These are phyloP conservation scores for Gephyroberyx darwinii DNA, from an alignment of 2,797 vertebrate genomes.

Conservation along the genomic window DNA sequence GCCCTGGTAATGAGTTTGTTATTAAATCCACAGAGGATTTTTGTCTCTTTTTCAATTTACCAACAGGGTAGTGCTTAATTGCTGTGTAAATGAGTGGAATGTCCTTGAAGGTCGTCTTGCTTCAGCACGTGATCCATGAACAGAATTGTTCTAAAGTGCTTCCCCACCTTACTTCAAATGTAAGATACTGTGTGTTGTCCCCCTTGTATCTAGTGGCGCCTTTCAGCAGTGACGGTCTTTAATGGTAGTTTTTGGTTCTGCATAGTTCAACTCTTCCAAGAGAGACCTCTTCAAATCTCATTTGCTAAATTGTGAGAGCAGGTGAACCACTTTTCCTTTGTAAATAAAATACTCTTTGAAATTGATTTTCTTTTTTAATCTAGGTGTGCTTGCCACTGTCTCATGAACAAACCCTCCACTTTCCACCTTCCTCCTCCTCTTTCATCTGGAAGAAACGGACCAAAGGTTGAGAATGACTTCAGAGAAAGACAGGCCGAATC, in stretches of 20 bases:
- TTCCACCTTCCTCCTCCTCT: slow-evolving; percentile 45
- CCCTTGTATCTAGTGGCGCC: slow-evolving; percentile 30
- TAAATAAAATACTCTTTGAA: slow-evolving; percentile 42
- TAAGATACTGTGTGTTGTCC: slow-evolving; percentile 26
- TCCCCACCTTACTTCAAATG: slow-evolving; percentile 42
- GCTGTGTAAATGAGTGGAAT: slow-evolving; percentile 77
- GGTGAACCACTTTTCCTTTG: slow-evolving; percentile 11
- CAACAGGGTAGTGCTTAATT: slow-evolving; percentile 82
- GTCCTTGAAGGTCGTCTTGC: slow-evolving; percentile 81
- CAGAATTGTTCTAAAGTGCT: slow-evolving; percentile 45
- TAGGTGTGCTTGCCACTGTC: slow-evolving; percentile 18
- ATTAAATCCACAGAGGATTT: slow-evolving; percentile 84
- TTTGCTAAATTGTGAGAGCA: slow-evolving; percentile 25
- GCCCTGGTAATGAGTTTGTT: slow-evolving; percentile 84
- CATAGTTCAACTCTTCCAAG: slow-evolving; percentile 5
- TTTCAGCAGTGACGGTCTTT: slow-evolving; percentile 2
- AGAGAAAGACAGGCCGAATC: slow-evolving; percentile 48
- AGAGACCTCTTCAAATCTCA: slow-evolving; percentile 21
- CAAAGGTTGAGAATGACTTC: slow-evolving; percentile 62
- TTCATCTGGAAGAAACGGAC: slow-evolving; percentile 46
- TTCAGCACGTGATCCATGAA: slow-evolving; percentile 58
- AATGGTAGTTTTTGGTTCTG: not conserved
- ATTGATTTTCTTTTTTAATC: slow-evolving; percentile 48
- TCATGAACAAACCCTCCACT: slow-evolving; percentile 51
- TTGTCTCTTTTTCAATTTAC: slow-evolving; percentile 83